Percentiles rank a stretch among this genome's conserved stretches.
Conservation (phyloP, 2,797 vertebrate species). For the Poecilia gillii region DNA sequence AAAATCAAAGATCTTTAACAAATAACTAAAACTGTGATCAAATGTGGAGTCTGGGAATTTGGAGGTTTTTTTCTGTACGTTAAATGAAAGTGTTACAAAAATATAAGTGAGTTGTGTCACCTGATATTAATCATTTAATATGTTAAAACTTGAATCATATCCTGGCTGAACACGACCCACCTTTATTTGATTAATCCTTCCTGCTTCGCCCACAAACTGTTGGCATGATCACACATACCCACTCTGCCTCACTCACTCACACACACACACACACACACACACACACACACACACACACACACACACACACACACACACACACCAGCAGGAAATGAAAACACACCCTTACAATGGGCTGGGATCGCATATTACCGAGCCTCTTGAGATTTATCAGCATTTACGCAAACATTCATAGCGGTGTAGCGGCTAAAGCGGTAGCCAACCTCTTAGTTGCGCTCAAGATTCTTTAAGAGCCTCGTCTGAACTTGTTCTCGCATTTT, state of each 20-base stretch:
- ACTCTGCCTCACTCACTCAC: not conserved
- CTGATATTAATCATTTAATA: not conserved
- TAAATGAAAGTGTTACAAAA: not conserved
- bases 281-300: no score
- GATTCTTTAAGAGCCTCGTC: not conserved
- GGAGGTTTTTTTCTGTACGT: not conserved
- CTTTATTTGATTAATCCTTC: conserved; percentile 63
- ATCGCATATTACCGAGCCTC: not conserved
- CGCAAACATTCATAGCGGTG: not conserved
- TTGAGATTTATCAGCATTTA: not conserved
- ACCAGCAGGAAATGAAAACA: conserved; percentile 59
- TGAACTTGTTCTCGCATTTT: conserved; percentile 4
- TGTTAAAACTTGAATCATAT: conserved; percentile 56
- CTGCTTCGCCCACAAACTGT: conserved; percentile 48
- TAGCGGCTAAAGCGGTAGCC: not conserved
- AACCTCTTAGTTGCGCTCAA: not conserved
- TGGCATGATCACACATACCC: conserved; percentile 18
- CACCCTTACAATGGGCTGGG: conserved; percentile 44
- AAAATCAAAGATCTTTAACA: conserved; percentile 15
- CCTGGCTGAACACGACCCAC: conserved; percentile 54
- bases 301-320: not conserved
- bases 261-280: no score
- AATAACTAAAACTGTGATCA: not conserved
- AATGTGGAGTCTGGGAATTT: not conserved
- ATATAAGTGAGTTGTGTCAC: not conserved